A percentile compares a stretch with the other conserved stretches of the same genome.
Evolutionary conservation across 2,113 vertebrate species (phyloP).

Genomic region (Benitochromis conjunctus): DNA sequence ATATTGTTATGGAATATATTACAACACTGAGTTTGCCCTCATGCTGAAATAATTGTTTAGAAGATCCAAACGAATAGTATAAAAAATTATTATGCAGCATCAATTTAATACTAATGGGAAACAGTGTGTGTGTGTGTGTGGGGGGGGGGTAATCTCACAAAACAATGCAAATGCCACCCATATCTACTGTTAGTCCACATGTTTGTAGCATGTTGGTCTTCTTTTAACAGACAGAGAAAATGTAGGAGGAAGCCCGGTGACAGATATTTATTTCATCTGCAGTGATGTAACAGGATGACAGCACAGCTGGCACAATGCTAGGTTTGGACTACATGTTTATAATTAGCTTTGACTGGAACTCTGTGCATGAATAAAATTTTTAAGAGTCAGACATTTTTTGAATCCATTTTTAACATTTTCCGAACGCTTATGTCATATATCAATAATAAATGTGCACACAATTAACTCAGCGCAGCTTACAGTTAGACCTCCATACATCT

Average conservation of each 20-base stretch:
- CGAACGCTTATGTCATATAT: too few species aligned
- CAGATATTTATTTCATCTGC: background rate
- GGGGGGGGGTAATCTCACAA: background rate
- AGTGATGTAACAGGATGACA: background rate
- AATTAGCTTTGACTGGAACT: fast-evolving
- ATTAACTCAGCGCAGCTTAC: background rate
- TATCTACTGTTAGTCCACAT: background rate
- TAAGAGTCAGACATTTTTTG: background rate
- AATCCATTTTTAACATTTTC: too few species aligned
- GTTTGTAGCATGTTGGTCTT: background rate
- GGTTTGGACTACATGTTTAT: background rate
- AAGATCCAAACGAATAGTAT: background rate
- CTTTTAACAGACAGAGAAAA: background rate
- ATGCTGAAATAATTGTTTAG: background rate
- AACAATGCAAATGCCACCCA: background rate
- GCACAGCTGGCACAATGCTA: too few species aligned
- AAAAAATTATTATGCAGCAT: background rate
- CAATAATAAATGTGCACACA: background rate
- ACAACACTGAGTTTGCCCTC: background rate
- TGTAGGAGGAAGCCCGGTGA: background rate
- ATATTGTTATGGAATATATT: background rate
- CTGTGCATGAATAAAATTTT: background rate
- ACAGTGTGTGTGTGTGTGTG: background rate
- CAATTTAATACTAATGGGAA: background rate
- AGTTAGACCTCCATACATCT: background rate